Conservation (phyloP, 37 sponge, comb jelly and placozoan species). For the Lycopodina hypogea region DNA sequence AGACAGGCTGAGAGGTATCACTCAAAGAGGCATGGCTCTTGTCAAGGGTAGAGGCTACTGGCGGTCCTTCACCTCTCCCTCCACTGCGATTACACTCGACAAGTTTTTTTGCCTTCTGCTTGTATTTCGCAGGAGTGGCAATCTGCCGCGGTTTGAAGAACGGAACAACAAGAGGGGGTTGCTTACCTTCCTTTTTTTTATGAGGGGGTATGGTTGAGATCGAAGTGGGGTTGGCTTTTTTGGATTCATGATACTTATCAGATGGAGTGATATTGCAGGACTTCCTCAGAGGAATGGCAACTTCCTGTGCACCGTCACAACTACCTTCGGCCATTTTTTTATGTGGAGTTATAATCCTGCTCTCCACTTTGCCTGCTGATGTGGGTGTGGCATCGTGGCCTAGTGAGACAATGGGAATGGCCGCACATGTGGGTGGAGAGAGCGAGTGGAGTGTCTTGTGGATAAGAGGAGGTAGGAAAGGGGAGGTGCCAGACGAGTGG, state of each 20-base stretch:
- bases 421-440: no score
- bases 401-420: background rate
- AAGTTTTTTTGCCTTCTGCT: background rate
- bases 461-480: background rate
- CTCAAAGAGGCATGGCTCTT: no score
- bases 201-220: background rate
- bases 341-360: background rate
- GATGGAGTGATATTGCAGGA: background rate
- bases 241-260: background rate
- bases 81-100: background rate
- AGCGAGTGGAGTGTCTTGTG: no score
- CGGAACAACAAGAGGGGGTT: background rate
- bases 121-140: conserved; percentile 8
- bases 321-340: background rate
- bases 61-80: background rate
- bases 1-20: no score
- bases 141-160: conserved; percentile 31
- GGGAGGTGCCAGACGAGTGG: background rate
- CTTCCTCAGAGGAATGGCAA: conserved; percentile 39
- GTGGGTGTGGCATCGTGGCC: background rate
- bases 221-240: background rate
- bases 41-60: background rate
- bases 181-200: background rate
- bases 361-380: background rate
- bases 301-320: no score